Percentiles rank a stretch among this genome's conserved stretches.
Evolutionary conservation across 2,888 invertebrate species (phyloP).

Genomic region (Seira musarum): DNA sequence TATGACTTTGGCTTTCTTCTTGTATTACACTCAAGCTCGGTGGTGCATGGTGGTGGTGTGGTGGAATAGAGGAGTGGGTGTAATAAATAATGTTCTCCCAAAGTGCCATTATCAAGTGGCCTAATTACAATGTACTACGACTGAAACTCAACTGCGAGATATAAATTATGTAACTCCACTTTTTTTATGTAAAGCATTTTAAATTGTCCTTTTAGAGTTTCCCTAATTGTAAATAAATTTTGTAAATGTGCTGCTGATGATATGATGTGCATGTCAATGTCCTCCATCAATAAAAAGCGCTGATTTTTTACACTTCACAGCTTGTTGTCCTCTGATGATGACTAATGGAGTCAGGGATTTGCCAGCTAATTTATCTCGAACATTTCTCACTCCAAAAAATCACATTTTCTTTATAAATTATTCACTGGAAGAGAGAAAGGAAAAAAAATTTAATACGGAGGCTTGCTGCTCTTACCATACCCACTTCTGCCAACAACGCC

Average conservation of each 20-base stretch:
- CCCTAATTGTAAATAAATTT: neutral
- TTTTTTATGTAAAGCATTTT: neutral
- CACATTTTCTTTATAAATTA: no score
- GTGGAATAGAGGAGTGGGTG: neutral
- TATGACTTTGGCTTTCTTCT: conserved; percentile 11
- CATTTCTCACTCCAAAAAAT: neutral
- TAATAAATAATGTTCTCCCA: neutral
- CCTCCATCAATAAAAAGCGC: neutral
- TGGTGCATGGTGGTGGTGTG: neutral
- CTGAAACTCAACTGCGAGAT: neutral
- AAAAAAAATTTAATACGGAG: no score
- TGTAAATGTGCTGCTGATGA: neutral
- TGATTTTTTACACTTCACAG: neutral
- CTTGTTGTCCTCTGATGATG: conserved; percentile 19
- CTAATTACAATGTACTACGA: conserved; percentile 14
- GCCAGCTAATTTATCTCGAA: conserved; percentile 52
- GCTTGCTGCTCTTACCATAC: no score
- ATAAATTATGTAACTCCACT: no score
- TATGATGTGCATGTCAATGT: neutral
- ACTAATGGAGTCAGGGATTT: conserved; percentile 55
- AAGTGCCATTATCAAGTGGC: conserved; percentile 7
- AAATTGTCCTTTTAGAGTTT: neutral
- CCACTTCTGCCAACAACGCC: no score
- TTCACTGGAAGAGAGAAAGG: no score
- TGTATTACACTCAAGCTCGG: neutral